These are phyloP conservation scores for Sander vitreus DNA, from an alignment of 2,113 vertebrate species.

Conservation along the genomic window DNA sequence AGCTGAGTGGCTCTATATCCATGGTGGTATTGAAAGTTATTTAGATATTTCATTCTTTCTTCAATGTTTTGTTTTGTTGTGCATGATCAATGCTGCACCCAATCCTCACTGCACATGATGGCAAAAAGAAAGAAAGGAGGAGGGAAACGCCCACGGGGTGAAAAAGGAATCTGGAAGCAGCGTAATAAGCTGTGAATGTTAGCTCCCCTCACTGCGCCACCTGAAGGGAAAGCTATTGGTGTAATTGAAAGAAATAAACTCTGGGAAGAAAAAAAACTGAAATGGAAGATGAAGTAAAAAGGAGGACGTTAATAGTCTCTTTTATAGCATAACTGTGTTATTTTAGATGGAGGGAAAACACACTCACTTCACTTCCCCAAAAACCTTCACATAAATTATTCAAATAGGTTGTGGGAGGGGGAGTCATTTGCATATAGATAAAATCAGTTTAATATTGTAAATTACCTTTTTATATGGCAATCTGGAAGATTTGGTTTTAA, in stretches of 20 bases:
- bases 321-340: slow-evolving; percentile 71
- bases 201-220: slow-evolving; percentile 32
- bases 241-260: slow-evolving; percentile 77
- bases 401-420: slow-evolving; percentile 62
- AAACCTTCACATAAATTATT: slow-evolving; percentile 75
- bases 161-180: slow-evolving; percentile 36
- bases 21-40: no score
- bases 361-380: slow-evolving; percentile 49
- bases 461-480: slow-evolving; percentile 81
- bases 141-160: slow-evolving; percentile 9
- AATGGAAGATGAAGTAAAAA: slow-evolving; percentile 37
- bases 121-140: slow-evolving; percentile 31
- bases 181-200: slow-evolving; percentile 60
- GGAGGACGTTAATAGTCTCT: slow-evolving; percentile 59
- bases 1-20: no score
- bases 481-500: slow-evolving; percentile 79
- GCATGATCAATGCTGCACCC: slow-evolving; percentile 10
- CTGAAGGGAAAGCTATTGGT: slow-evolving; percentile 48
- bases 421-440: slow-evolving; percentile 83
- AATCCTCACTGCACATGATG: slow-evolving; percentile 40
- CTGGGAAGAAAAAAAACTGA: slow-evolving; percentile 18
- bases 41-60: no score
- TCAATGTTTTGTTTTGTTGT: no score
- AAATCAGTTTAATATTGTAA: slow-evolving; percentile 83
- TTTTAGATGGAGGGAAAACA: slow-evolving; percentile 36